Evolutionary conservation across 2,113 vertebrate species (phyloP), one percentile per base, ranked within the genome.

Genomic region (Osmerus mordax): DNA sequence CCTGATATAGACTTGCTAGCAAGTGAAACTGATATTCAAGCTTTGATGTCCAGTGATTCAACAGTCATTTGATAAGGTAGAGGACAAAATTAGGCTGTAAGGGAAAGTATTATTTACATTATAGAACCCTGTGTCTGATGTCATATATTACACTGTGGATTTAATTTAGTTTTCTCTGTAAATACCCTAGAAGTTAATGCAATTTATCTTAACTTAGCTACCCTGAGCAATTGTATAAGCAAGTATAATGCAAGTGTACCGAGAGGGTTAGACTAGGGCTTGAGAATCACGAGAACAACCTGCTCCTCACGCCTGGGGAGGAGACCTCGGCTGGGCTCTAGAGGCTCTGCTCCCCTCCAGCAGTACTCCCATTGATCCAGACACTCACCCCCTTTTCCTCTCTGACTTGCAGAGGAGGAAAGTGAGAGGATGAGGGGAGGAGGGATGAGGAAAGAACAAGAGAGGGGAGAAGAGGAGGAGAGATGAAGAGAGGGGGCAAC

Each of bases 401-500:
- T 47, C 41, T 47, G 41, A 47, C 41, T 47, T 47, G 41, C 41
- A 47, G 41, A 11, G 41, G 41, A 41, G 41, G 41, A 9, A 11
- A 1, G 9, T 47, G 41, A 9, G 41, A 47, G 41, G 41, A 47
- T 4, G 41, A 47, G 41, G 2, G 41, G 41, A 47, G 41, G 41
- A 47, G 41, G 7, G 9, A 47, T 47, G 41, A 47, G 41, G 9
- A 47, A 47, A 47, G 41, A 47, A 47, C 41, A 47, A 12, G 41
- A 47, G 41, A 47, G 8, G 41, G 41, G 41, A 47, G 61, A 36
- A 29, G 29, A 36, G 29, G 28, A 56, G 54, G 54, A 56, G 54
- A 47, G 41, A 47, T 47, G 54, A 56, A 7, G 54, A 68, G 73
- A 71, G 76, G 77, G 70, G 78, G 75, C 68, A 84, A 84, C 80